A percentile compares a stretch with the other conserved stretches of the same genome.
Evolutionary conservation across 2,797 vertebrate species (phyloP).

Genomic region (Leptatherina wallacei): DNA sequence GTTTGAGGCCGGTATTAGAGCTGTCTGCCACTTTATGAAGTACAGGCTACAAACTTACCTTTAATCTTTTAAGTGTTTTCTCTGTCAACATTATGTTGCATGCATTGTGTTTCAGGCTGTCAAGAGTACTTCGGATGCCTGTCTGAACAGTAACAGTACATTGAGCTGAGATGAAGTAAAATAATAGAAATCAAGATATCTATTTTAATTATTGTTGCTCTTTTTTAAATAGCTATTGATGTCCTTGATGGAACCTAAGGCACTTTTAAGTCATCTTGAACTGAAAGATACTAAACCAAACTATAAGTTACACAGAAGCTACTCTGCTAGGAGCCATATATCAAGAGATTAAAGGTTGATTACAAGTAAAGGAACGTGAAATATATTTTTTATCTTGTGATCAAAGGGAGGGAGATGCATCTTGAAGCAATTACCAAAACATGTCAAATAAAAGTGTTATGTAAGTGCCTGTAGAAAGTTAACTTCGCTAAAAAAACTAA

Average conservation of each 20-base stretch:
- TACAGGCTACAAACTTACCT: not conserved
- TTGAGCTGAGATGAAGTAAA: too few species aligned
- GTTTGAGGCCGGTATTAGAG: slow-evolving; percentile 19
- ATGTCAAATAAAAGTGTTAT: not conserved
- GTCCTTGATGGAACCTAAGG: not conserved
- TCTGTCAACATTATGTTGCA: not conserved
- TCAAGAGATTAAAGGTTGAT: slow-evolving; percentile 34
- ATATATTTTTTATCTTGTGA: slow-evolving; percentile 2
- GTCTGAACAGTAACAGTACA: not conserved
- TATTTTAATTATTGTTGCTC: not conserved
- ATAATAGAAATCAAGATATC: too few species aligned
- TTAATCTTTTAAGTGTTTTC: not conserved
- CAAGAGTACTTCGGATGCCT: not conserved
- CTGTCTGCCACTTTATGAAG: slow-evolving; percentile 19
- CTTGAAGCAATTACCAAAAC: not conserved
- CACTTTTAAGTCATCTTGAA: not conserved
- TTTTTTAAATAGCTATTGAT: too few species aligned
- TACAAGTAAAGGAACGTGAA: slow-evolving; percentile 12
- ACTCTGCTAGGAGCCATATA: slow-evolving; percentile 43
- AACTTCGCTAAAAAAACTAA: too few species aligned
- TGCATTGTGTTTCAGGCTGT: not conserved
- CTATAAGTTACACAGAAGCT: slow-evolving; percentile 21
- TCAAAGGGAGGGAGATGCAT: not conserved
- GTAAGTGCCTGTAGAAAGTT: not conserved
- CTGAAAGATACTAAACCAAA: not conserved